phyloP scores from a whole-genome alignment of 2,113 vertebrate species.

The Dromiciops gliroides region DNA sequence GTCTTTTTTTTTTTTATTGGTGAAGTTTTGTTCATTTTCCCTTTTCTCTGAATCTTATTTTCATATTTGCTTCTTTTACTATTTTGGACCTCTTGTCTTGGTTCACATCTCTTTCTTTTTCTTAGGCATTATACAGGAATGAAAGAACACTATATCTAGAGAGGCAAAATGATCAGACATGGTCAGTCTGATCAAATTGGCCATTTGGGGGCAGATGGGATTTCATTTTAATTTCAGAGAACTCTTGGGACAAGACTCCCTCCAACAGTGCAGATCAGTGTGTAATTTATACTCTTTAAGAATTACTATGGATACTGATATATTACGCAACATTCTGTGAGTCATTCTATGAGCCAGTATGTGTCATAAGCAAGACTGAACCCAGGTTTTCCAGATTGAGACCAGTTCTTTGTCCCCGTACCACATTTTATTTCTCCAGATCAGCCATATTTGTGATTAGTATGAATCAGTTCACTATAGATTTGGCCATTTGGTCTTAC shows the following conservation, averaged over 20 bases:
- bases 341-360: background rate
- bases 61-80: background rate
- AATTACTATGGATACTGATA: background rate
- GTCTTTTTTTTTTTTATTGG: background rate
- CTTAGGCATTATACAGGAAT: conserved; percentile 30
- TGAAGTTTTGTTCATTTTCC: background rate
- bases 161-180: background rate
- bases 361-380: background rate
- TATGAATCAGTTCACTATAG: rapidly evolving
- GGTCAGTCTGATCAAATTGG: background rate
- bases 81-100: conserved; percentile 10
- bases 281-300: background rate
- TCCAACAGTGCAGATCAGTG: background rate
- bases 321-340: background rate
- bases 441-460: background rate
- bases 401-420: background rate
- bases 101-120: background rate
- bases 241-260: background rate
- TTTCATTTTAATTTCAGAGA: background rate
- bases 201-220: background rate
- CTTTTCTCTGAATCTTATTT: background rate
- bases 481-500: background rate
- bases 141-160: background rate
- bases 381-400: background rate
- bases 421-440: background rate